Percentiles rank a stretch among this genome's conserved stretches.
Conservation (phyloP, 2,888 invertebrate species). For the Scrobipalpa atriplicella region DNA sequence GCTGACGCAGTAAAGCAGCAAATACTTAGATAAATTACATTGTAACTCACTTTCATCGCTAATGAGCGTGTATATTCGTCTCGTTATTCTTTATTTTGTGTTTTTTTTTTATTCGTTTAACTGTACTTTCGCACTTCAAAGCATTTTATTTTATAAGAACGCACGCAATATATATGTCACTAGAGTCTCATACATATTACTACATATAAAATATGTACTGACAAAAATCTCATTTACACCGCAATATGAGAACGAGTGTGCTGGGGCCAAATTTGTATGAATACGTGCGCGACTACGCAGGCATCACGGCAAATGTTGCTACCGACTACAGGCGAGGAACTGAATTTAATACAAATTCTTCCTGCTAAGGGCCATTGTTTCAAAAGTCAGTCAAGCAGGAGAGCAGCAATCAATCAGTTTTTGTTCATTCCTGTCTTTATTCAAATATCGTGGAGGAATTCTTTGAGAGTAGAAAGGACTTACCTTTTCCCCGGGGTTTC, state of each 20-base stretch:
- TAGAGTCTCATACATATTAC: not conserved
- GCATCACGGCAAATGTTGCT: not conserved
- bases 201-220: constrained; percentile 3
- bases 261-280: constrained; percentile 4
- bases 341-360: constrained; percentile 10
- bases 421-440: constrained; percentile 9
- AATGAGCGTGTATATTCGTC: constrained; percentile 1
- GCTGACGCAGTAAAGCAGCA: not conserved
- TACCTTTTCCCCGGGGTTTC: constrained; percentile 32
- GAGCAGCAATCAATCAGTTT: constrained; percentile 3
- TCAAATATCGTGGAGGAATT: constrained; percentile 8
- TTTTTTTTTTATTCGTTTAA: not conserved
- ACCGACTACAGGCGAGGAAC: not conserved
- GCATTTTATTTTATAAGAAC: not conserved
- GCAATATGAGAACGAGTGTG: constrained; percentile 7
- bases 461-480: constrained; percentile 25
- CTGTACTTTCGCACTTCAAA: not conserved
- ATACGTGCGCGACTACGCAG: constrained; percentile 6
- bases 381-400: constrained; percentile 5
- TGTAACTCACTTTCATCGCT: not conserved
- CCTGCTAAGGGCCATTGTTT: not conserved
- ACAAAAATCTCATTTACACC: constrained; percentile 15
- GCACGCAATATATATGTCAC: not conserved
- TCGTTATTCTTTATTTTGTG: constrained; percentile 6
- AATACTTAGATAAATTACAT: not conserved